phyloP scores from a whole-genome alignment of 1,140 invertebrate species.

The Muscidifurax raptorellus region DNA sequence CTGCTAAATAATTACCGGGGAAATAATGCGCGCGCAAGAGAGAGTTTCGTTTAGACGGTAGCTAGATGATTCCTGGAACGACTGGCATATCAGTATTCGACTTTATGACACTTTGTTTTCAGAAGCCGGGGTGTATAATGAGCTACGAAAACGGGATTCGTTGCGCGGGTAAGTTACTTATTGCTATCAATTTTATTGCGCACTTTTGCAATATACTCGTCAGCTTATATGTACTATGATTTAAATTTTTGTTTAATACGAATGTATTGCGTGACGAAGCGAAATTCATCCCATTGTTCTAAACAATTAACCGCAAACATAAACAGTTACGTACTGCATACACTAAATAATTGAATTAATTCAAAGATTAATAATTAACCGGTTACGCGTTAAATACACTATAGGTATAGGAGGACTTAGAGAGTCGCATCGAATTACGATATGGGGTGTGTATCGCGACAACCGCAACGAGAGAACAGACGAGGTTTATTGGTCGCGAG shows the following conservation, averaged over 20 bases:
- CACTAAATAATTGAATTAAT: too few relatives aligned
- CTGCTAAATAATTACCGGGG: slow-evolving; percentile 13
- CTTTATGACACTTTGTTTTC: slow-evolving; percentile 8
- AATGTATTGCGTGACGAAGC: too few relatives aligned
- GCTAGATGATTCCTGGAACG: neutral
- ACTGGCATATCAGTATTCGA: neutral
- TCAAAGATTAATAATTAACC: too few relatives aligned
- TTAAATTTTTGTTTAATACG: too few relatives aligned
- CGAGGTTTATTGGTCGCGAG: neutral
- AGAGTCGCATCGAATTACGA: neutral
- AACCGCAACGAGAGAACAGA: neutral
- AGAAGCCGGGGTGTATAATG: neutral
- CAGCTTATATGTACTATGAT: too few relatives aligned
- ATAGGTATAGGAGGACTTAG: neutral
- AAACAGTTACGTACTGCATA: too few relatives aligned
- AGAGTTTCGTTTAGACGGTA: neutral
- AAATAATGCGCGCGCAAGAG: neutral
- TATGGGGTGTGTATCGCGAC: neutral
- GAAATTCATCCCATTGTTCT: too few relatives aligned
- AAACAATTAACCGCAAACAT: too few relatives aligned
- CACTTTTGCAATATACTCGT: too few relatives aligned
- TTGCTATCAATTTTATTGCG: neutral
- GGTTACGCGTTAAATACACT: neutral
- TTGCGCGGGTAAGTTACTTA: neutral
- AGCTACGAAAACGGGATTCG: neutral